phyloP scores from a whole-genome alignment of 2,888 invertebrate genomes.

The Zaprionus lineosus region DNA sequence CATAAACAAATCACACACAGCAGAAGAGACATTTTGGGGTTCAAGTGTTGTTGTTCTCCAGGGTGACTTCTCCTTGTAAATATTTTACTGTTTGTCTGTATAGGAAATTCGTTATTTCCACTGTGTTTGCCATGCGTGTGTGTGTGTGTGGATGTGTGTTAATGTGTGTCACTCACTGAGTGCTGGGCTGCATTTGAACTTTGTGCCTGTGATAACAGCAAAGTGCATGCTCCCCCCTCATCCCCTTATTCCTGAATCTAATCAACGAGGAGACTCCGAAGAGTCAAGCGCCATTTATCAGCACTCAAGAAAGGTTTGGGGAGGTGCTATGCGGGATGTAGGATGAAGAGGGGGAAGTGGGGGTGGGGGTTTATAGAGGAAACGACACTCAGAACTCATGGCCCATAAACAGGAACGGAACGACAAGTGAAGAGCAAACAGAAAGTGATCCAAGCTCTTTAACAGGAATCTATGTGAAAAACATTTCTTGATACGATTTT shows the following conservation, averaged over 20 bases:
- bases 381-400: constrained; percentile 43
- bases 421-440: constrained; percentile 16
- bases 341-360: background rate
- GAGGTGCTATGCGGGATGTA: background rate
- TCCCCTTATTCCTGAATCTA: constrained; percentile 27
- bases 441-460: too few relatives aligned
- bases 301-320: constrained; percentile 41
- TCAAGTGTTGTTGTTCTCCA: constrained; percentile 41
- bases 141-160: constrained; percentile 17
- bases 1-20: constrained; percentile 33
- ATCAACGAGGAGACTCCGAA: constrained; percentile 53
- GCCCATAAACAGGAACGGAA: constrained; percentile 49
- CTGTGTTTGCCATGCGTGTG: constrained; percentile 12
- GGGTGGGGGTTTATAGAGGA: background rate
- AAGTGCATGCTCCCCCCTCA: constrained; percentile 21
- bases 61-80: constrained; percentile 43
- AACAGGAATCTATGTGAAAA: too few relatives aligned
- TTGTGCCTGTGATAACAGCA: constrained; percentile 45
- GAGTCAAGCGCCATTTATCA: constrained; percentile 72
- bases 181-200: constrained; percentile 45
- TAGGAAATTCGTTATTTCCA: constrained; percentile 63
- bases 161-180: constrained; percentile 41
- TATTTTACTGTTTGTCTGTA: constrained; percentile 44
- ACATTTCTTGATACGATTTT: constrained; percentile 19
- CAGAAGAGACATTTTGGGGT: constrained; percentile 50